Base-by-base conservation (phyloP, 2,797 vertebrate species). In the Aphelocoma californica region DNA sequence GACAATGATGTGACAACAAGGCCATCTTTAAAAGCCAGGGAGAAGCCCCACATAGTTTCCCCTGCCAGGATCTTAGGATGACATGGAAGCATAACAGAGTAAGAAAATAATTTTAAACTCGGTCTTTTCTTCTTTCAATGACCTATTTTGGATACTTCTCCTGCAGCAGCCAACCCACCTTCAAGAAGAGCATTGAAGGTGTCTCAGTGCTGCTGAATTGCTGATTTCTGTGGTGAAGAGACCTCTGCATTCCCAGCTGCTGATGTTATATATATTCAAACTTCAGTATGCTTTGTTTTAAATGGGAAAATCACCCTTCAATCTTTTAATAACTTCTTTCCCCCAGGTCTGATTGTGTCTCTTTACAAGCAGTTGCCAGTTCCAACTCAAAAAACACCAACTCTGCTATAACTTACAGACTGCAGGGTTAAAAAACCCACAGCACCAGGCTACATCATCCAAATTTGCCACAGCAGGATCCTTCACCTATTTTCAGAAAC, bases 401-500 rank as follows among this genome's bases (percentile, higher is more conserved):
- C 32, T 60, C 85, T 47, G 31, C 89, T 91, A 12, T 54, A 91
- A 93, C 81, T 90, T 80, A 70, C 3, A 88, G 70, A 44, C 66
- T 88, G 31, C 26, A 77, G 84, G 73, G 42, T 53, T 13, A 72
- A 42, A 73, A 65, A 56, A 1, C 1, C 32, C 75, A 53, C 69
- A 65, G 64, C 58, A 60, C 70, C 51, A 70, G 93, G 90, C 84
- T 93, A 86, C 96, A 94, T 95, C 93, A 96, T 95, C 95, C 66
- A 69, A 92, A 87, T 92, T 90, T 82, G 42, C 81, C 81, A 57
- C 88, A 88, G 71, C 62, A 88, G 89, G 95, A 77, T 91, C 65
- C 70, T 93, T 94, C 81, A 79, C 75, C 67, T 91, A 75, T 92
- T 96, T 88, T 94, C 95, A 86, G 80, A 95, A 92, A 88, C 83